Base-by-base conservation (phyloP, 2,113 vertebrate species). In the Lepidothrix coronata region DNA sequence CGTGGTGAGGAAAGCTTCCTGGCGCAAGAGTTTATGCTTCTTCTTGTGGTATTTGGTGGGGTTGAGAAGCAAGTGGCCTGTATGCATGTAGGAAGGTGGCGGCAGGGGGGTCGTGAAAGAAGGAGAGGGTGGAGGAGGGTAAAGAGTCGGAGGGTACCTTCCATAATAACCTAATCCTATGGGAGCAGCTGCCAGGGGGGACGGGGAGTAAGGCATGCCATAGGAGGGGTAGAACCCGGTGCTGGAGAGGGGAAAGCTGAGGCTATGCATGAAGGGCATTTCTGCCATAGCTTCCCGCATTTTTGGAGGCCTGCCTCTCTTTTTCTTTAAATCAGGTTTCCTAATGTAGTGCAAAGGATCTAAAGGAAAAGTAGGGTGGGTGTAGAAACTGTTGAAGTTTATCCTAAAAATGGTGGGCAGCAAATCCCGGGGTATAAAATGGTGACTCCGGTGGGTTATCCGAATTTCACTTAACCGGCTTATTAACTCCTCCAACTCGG, bases 221-320 rank as follows among this genome's bases (percentile, higher is more conserved):
- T 99, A 99, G 20, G 99, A 99, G 18, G 99, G 99, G 75, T 99
- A 99, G 97, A 99, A 99, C 22, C 98, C 98, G 5, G 98, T 98
- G 39, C 98, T 92, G 68, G 98, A 98, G 41, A 98, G 97, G 5
- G 99, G 99, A 63, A 99, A 99, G 91, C 99, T 99, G 89, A 99
- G 98, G 37, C 99, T 99, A 19, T 99, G 99, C 97, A 99, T 98
- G 86, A 99, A 99, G 9, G 99, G 99, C 98, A 99, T 98, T 59
- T 99, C 99, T 21, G 99, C 99, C 98, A 99, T 98, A 4, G 99
- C 98, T 75, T 99, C 99, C 72, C 99, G 98, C 97, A 99, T 98
- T 93, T 99, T 99, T 4, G 99, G 98, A 9, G 99, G 98, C 61
- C 99, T 98, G 41, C 98, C 98, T 65, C 99, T 98, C 93, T 99